A percentile compares a stretch with the other conserved stretches of the same genome.
Conservation (phyloP, 1,140 invertebrate genomes). For the Aradophagus sp. region DNA sequence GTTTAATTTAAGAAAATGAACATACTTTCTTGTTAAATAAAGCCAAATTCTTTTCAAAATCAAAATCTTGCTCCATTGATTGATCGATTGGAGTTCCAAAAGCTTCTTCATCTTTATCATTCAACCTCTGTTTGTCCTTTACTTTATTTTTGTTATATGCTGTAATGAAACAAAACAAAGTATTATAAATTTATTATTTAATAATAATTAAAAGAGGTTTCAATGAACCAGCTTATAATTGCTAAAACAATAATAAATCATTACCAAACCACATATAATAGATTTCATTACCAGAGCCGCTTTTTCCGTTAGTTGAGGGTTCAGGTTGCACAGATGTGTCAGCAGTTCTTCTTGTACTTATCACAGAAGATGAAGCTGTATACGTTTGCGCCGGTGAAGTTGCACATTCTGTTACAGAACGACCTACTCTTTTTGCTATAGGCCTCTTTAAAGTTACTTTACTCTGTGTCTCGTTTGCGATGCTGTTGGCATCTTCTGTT, state of each 20-base stretch:
- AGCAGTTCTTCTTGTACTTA: constrained; percentile 60
- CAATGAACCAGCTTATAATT: too few relatives aligned
- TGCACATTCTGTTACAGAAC: constrained; percentile 74
- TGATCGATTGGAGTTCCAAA: constrained; percentile 79
- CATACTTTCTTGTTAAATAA: constrained; percentile 91
- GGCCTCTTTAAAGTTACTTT: constrained; percentile 77
- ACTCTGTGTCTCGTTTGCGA: constrained; percentile 65
- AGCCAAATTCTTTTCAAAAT: constrained; percentile 94
- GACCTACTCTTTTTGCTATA: constrained; percentile 75
- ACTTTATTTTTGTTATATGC: too few relatives aligned
- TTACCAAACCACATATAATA: too few relatives aligned
- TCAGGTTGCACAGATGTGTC: constrained; percentile 58
- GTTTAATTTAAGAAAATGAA: too few relatives aligned
- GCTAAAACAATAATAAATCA: too few relatives aligned
- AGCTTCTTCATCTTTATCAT: constrained; percentile 77
- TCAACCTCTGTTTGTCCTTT: constrained; percentile 66
- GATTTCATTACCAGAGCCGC: too few relatives aligned
- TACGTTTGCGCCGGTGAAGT: constrained; percentile 54
- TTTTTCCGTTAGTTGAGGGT: constrained; percentile 65
- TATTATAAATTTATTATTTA: too few relatives aligned
- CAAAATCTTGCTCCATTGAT: constrained; percentile 85
- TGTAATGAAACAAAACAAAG: too few relatives aligned
- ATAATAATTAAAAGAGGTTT: too few relatives aligned
- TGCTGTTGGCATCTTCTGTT: constrained; percentile 68
- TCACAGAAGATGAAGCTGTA: constrained; percentile 35